phyloP scores from a whole-genome alignment of 2,888 invertebrate genomes.

The Latheticus oryzae region DNA sequence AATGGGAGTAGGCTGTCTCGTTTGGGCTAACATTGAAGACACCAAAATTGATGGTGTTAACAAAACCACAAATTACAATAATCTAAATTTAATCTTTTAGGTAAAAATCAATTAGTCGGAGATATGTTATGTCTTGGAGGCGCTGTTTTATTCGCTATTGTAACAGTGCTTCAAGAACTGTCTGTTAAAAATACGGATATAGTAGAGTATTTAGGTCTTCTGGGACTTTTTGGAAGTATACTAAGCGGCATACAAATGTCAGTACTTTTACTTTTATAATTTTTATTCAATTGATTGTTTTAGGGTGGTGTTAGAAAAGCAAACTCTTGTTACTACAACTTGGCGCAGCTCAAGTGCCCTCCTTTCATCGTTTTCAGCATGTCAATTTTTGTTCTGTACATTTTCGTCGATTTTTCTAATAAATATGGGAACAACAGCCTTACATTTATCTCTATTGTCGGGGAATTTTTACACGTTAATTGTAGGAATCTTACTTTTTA shows the following conservation, averaged over 20 bases:
- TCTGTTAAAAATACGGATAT: constrained; percentile 82
- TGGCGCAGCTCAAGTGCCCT: constrained; percentile 74
- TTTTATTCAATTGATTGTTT: constrained; percentile 25
- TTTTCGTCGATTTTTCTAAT: constrained; percentile 80
- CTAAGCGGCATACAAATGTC: constrained; percentile 83
- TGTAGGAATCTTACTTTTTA: constrained; percentile 82
- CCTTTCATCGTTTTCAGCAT: constrained; percentile 69
- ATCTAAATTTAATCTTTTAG: constrained; percentile 65
- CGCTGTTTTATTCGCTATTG: constrained; percentile 81
- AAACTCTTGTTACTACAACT: constrained; percentile 74
- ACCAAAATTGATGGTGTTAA: constrained; percentile 72
- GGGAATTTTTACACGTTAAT: constrained; percentile 88
- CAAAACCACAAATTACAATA: not conserved
- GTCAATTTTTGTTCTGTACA: constrained; percentile 82
- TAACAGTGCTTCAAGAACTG: constrained; percentile 85
- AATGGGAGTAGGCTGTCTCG: constrained; percentile 84
- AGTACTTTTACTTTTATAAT: constrained; percentile 2
- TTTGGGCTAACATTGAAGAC: constrained; percentile 84
- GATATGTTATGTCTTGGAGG: constrained; percentile 85
- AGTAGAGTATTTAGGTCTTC: constrained; percentile 83
- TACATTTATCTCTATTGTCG: constrained; percentile 84
- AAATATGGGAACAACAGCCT: constrained; percentile 83
- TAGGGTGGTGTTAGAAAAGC: constrained; percentile 75
- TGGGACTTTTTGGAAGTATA: constrained; percentile 83
- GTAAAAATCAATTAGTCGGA: constrained; percentile 82